Evolutionary conservation across 2,888 invertebrate species (phyloP), one percentile per base, ranked within the genome.

Genomic region (Galeopsomyia nigrocyanea): DNA sequence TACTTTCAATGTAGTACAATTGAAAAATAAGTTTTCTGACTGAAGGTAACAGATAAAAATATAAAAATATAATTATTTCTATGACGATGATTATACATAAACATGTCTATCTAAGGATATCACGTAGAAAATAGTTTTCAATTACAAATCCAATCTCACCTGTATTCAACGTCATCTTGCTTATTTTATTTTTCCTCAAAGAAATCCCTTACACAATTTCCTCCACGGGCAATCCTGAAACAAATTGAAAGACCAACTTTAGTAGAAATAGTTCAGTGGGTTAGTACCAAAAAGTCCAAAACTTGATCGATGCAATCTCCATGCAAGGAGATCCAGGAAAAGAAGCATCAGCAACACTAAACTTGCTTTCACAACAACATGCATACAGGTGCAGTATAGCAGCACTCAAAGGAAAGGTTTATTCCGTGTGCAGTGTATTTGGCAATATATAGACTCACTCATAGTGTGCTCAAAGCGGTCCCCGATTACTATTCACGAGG

Each of bases 151-250:
- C 16, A 3, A 13, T 3, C 49, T 50, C 61, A 76, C 76, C 76
- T 71, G 76, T 75, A 73, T 76, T 76, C 55, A 76, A 74, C 26
- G 76, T 69, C 76, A 76, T 76, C 22, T 69, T 75, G 17, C 22
- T 67, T 39, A 14, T 67, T 17, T 50, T 58, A 16, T 51, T 39
- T 39, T 71, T 58, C 50, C 60, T 26, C 31, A 57, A 68, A 68
- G 56, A 71, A 57, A 68, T 65, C 61, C 64, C 67, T 55, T 31
- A 67, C 19, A 22, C 39, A 21, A 17, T 22, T 63, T 61, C 61
- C 61, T 62, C 61, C 16, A 2, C 61, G 21, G 26, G 64, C 56
- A 57, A 57, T 61, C 65, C 74, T 74, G 21, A 26, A 68, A 63
- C 63, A 63, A 7, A 56, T 49, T 53, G 9, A 50, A 57, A 66